A percentile compares a stretch with the other conserved stretches of the same genome.
Conservation (phyloP, 2,888 invertebrate species). For the Hermaeophaga mercurialis region DNA sequence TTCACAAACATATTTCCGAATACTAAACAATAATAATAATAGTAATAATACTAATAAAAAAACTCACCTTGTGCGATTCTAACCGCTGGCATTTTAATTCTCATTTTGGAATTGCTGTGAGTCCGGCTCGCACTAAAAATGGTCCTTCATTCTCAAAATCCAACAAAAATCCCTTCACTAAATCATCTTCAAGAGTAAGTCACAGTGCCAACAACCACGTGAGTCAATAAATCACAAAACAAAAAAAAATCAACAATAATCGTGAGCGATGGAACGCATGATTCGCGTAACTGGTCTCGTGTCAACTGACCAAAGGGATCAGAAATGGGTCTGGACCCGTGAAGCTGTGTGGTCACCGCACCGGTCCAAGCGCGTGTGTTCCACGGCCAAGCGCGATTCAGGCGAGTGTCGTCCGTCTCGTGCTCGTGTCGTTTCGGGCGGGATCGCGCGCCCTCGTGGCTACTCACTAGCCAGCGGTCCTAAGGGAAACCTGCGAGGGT, state of each 20-base stretch:
- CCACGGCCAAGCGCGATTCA: constrained; percentile 47
- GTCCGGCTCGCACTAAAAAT: constrained; percentile 35
- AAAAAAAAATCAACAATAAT: constrained; percentile 19
- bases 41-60: no score
- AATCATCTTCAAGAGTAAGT: constrained; percentile 26
- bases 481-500: constrained; percentile 55
- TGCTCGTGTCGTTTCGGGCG: constrained; percentile 27
- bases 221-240: constrained; percentile 23
- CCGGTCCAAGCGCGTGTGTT: constrained; percentile 59
- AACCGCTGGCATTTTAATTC: constrained; percentile 97
- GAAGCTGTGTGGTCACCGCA: constrained; percentile 56
- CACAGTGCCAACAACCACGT: constrained; percentile 14
- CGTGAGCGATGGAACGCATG: neutral
- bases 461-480: constrained; percentile 63
- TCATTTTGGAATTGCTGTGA: constrained; percentile 71
- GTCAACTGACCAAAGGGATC: constrained; percentile 17
- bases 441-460: constrained; percentile 45
- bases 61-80: constrained; percentile 93
- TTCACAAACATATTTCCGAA: no score
- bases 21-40: no score
- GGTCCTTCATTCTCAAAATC: constrained; percentile 9
- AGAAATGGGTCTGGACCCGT: constrained; percentile 25
- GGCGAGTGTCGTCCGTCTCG: constrained; percentile 37
- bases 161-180: constrained; percentile 31
- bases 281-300: constrained; percentile 5